phyloP scores from a whole-genome alignment of 2,888 invertebrate species.

The Teleogryllus oceanicus region DNA sequence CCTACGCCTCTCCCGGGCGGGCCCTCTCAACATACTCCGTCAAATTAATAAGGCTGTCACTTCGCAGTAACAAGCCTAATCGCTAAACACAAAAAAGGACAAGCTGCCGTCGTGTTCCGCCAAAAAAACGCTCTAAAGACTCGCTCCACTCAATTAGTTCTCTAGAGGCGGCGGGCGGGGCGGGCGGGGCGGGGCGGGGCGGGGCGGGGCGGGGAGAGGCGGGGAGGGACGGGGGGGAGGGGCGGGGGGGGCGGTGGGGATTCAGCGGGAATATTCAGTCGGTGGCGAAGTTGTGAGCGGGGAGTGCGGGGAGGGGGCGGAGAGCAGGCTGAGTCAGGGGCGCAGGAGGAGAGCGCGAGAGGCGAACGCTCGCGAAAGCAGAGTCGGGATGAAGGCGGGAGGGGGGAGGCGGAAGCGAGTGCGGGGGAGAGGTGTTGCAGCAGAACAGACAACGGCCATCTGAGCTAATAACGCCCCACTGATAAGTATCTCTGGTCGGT shows the following conservation, averaged over 20 bases:
- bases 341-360: neutral
- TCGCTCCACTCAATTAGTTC: conserved; percentile 37
- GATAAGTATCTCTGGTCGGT: neutral
- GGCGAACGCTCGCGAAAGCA: conserved; percentile 20
- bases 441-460: neutral
- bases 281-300: conserved; percentile 18
- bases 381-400: neutral
- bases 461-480: neutral
- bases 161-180: conserved; percentile 23
- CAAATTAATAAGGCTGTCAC: conserved; percentile 40
- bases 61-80: conserved; percentile 40
- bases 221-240: no score
- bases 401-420: neutral
- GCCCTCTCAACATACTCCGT: conserved; percentile 35
- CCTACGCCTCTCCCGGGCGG: conserved; percentile 19
- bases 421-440: neutral
- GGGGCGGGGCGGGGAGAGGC: no score
- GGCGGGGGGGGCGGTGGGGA: neutral
- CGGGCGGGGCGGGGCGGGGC: neutral
- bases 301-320: neutral
- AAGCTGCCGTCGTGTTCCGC: neutral
- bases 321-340: no score
- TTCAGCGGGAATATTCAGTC: no score
- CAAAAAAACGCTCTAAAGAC: conserved; percentile 36
- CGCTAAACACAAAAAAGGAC: conserved; percentile 35